Percentiles rank a stretch among this genome's conserved stretches.
phyloP scores from a whole-genome alignment of 2,113 vertebrate species.

The Hippocampus comes region DNA sequence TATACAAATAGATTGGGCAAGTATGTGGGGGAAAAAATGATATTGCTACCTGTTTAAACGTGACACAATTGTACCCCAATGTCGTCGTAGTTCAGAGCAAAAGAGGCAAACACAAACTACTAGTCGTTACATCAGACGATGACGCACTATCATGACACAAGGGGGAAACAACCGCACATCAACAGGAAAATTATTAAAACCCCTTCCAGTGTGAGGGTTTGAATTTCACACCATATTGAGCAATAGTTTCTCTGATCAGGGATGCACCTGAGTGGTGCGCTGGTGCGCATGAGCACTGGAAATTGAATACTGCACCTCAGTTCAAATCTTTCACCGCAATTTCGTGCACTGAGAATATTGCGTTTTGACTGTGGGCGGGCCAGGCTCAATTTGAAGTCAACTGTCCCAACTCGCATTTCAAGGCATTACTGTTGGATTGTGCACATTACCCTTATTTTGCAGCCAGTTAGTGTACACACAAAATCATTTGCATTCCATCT shows the following conservation, averaged over 20 bases:
- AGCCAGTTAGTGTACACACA: too few relatives aligned
- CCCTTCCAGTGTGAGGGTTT: neutral
- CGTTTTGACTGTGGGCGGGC: too few relatives aligned
- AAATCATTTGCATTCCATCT: neutral
- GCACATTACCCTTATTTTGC: too few relatives aligned
- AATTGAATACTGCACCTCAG: too few relatives aligned
- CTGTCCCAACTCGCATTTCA: neutral
- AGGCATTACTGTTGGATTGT: neutral
- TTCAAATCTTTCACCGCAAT: too few relatives aligned
- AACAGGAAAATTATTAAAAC: constrained; percentile 5
- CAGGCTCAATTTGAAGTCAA: neutral
- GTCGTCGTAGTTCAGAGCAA: neutral
- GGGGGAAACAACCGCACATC: constrained; percentile 17
- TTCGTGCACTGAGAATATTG: too few relatives aligned
- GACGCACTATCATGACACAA: constrained; percentile 21
- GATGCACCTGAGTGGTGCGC: too few relatives aligned
- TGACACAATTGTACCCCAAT: constrained; percentile 19
- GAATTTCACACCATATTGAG: too few relatives aligned
- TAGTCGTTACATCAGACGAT: constrained; percentile 7
- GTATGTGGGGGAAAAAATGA: constrained; percentile 31
- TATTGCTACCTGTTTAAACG: constrained; percentile 37
- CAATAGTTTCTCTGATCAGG: too few relatives aligned
- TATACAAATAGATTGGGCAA: constrained; percentile 54
- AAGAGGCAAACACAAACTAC: neutral
- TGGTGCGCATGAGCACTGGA: too few relatives aligned